These are phyloP conservation scores for Phortica okadai DNA, from an alignment of 2,888 invertebrate genomes.

Conservation along the genomic window DNA sequence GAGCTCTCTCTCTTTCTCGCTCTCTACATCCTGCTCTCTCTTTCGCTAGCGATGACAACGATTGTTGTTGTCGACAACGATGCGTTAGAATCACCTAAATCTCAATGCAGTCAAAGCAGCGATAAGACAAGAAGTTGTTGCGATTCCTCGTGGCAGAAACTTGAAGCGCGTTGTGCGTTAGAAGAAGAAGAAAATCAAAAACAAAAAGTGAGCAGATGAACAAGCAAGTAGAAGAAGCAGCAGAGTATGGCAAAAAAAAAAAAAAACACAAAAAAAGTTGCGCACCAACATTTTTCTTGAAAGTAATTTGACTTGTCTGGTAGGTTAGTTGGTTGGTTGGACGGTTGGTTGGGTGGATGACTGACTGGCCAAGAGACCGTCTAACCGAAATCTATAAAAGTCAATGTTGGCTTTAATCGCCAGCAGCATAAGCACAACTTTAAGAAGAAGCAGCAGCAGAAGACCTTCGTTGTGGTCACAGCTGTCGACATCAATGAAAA, in stretches of 20 bases:
- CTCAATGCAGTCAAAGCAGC: no score
- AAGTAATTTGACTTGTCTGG: no score
- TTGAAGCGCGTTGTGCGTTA: not conserved
- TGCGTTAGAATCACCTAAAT: not conserved
- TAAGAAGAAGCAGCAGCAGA: not conserved
- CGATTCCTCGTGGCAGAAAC: not conserved
- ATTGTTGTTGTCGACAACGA: not conserved
- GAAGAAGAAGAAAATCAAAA: no score
- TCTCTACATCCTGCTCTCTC: not conserved
- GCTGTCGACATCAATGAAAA: not conserved
- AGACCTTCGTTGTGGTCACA: conserved; percentile 6
- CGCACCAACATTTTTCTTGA: not conserved
- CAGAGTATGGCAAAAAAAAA: no score
- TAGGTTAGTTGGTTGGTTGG: not conserved
- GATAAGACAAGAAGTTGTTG: no score
- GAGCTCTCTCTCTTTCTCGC: not conserved
- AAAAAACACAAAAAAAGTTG: not conserved
- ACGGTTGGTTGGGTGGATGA: not conserved
- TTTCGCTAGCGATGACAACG: no score
- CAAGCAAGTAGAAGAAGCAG: not conserved
- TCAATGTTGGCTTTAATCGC: conserved; percentile 7
- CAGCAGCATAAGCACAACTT: not conserved
- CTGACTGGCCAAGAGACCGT: conserved; percentile 1
- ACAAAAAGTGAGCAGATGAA: no score
- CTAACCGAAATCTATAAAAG: conserved; percentile 15